These are phyloP conservation scores for Stercorarius parasiticus DNA, from an alignment of 2,113 vertebrate genomes.

Conservation along the genomic window DNA sequence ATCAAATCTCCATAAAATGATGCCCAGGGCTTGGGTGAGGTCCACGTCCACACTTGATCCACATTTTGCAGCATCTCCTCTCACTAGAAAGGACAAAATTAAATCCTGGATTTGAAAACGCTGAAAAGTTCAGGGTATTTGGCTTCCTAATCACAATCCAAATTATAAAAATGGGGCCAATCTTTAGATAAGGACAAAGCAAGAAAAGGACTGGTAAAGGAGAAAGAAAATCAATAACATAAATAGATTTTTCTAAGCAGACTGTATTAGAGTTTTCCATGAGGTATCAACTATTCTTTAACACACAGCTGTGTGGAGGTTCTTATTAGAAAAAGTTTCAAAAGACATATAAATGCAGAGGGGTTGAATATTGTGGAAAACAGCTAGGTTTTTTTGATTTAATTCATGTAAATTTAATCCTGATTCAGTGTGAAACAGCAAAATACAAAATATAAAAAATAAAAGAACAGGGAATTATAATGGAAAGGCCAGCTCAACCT, in stretches of 20 bases:
- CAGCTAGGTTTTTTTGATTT: neutral
- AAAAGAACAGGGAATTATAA: conserved; percentile 47
- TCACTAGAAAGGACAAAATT: neutral
- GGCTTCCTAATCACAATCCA: neutral
- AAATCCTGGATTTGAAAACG: neutral
- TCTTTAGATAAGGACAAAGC: neutral
- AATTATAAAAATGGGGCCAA: neutral
- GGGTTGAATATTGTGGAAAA: neutral
- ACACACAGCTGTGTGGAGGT: neutral
- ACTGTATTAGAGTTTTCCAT: conserved; percentile 61
- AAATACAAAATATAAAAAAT: conserved; percentile 51
- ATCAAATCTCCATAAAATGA: neutral
- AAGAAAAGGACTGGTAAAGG: neutral
- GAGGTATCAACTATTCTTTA: conserved; percentile 43
- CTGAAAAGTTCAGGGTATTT: neutral
- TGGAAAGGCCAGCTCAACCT: conserved; percentile 22
- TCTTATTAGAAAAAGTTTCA: neutral
- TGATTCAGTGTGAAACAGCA: conserved; percentile 47
- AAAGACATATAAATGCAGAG: neutral
- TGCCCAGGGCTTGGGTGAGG: neutral
- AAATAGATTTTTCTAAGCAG: conserved; percentile 63
- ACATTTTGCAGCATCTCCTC: neutral
- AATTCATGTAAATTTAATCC: conserved; percentile 44
- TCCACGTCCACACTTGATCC: neutral
- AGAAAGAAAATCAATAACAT: conserved; percentile 58